Conservation (phyloP, 2,113 vertebrate species). For the Orientallactaga bullata region DNA sequence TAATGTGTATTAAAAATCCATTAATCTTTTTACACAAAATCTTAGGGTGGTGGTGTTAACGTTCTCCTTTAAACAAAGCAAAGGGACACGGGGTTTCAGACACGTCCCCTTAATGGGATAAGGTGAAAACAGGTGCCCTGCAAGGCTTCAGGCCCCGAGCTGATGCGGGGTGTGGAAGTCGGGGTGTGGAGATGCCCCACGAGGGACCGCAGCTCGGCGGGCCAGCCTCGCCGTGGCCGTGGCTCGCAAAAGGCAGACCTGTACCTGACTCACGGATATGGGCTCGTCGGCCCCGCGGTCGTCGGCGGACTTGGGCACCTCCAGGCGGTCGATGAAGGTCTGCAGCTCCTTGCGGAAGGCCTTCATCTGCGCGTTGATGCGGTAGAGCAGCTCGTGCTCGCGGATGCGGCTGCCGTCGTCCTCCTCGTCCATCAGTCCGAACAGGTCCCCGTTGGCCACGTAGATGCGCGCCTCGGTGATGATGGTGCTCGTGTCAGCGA, state of each 20-base stretch:
- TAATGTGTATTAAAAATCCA: background rate
- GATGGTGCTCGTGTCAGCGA: conserved; percentile 98
- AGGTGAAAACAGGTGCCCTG: background rate
- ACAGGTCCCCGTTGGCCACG: conserved; percentile 96
- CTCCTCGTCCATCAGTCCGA: conserved; percentile 95
- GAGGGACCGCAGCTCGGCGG: conserved; percentile 63
- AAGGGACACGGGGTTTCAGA: background rate
- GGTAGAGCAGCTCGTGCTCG: conserved; percentile 97
- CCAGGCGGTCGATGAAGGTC: conserved; percentile 97
- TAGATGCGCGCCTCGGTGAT: conserved; percentile 97
- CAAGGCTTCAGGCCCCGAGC: background rate
- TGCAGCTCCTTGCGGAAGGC: conserved; percentile 98
- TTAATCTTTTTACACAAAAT: conserved; percentile 12
- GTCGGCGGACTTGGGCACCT: conserved; percentile 96
- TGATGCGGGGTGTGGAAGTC: conserved; percentile 22
- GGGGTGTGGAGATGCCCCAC: conserved; percentile 5
- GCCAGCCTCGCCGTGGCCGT: conserved; percentile 83
- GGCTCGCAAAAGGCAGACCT: conserved; percentile 87
- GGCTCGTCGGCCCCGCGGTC: conserved; percentile 94
- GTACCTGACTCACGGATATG: conserved; percentile 97
- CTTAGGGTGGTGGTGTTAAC: background rate
- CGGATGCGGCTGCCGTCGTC: conserved; percentile 97
- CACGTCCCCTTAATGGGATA: background rate
- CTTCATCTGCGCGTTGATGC: conserved; percentile 99
- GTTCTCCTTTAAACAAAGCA: background rate